phyloP scores from a whole-genome alignment of 2,113 vertebrate species.

The Clarias magur region DNA sequence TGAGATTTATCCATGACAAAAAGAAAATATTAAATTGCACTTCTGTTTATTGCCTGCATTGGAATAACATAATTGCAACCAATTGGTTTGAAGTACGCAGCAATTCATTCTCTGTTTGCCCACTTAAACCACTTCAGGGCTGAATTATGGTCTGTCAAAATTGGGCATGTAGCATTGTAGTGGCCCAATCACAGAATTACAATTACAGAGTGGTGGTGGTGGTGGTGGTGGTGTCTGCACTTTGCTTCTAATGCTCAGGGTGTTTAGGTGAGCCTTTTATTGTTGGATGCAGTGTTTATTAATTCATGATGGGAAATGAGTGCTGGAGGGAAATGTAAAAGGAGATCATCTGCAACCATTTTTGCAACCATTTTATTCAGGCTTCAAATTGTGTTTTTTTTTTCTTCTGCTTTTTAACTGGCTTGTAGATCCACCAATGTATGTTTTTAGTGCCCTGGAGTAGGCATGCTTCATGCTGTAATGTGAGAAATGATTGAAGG shows the following conservation, averaged over 20 bases:
- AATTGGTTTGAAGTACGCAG: slow-evolving; percentile 48
- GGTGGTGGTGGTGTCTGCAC: neutral
- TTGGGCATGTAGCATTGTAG: slow-evolving; percentile 30
- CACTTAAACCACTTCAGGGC: slow-evolving; percentile 50
- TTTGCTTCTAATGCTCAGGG: neutral
- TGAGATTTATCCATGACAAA: neutral
- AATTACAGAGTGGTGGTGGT: neutral
- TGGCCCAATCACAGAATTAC: slow-evolving; percentile 11
- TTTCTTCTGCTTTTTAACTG: neutral
- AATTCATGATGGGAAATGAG: slow-evolving; percentile 45
- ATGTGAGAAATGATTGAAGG: slow-evolving; percentile 1
- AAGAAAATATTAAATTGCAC: slow-evolving; percentile 32
- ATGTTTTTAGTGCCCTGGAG: slow-evolving; percentile 15
- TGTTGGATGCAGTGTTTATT: slow-evolving; percentile 42
- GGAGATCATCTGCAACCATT: slow-evolving; percentile 32
- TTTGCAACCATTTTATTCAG: neutral
- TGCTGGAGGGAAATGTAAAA: slow-evolving; percentile 37
- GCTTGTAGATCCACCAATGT: neutral
- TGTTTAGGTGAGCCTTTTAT: slow-evolving; percentile 32
- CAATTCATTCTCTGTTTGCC: slow-evolving; percentile 53
- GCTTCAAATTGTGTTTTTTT: slow-evolving; percentile 2
- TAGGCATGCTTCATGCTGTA: slow-evolving; percentile 8
- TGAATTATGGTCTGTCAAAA: slow-evolving; percentile 44
- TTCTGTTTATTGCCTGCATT: slow-evolving; percentile 45
- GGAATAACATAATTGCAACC: slow-evolving; percentile 43